Percentiles rank a stretch among this genome's conserved stretches.
phyloP scores from a whole-genome alignment of 2,113 vertebrate genomes.

The Eulemur rufifrons region DNA sequence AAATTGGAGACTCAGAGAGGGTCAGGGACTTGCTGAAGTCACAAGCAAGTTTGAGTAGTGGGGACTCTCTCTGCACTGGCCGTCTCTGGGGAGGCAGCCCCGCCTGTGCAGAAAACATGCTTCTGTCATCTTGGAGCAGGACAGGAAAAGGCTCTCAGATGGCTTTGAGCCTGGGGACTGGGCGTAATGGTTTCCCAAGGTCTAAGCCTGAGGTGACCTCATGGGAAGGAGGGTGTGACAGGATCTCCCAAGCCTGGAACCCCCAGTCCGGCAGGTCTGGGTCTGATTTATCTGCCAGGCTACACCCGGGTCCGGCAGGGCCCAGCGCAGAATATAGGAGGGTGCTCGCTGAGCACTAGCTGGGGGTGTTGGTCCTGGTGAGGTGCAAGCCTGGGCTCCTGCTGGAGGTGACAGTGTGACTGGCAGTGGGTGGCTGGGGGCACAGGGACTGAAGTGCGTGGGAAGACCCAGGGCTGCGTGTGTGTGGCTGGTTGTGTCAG shows the following conservation, averaged over 20 bases:
- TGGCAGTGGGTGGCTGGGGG: not conserved
- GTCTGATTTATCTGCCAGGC: not conserved
- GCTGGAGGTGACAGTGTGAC: not conserved
- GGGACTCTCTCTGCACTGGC: not conserved
- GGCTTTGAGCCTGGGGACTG: not conserved
- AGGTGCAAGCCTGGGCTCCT: not conserved
- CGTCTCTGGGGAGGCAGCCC: not conserved
- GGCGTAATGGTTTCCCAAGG: not conserved
- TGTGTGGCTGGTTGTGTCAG: not conserved
- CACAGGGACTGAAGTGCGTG: not conserved
- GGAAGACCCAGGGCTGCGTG: not conserved
- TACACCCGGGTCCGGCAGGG: not conserved
- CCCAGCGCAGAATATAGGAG: not conserved
- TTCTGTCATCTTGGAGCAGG: not conserved
- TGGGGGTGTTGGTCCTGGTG: not conserved
- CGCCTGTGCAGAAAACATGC: not conserved
- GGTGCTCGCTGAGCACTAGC: not conserved
- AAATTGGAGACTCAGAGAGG: not conserved
- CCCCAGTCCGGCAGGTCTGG: not conserved
- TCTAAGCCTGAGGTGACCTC: not conserved
- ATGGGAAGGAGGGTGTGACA: not conserved
- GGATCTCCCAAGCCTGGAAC: not conserved
- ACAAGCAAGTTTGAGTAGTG: not conserved
- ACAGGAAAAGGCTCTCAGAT: not conserved
- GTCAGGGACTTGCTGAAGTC: not conserved